A percentile compares a stretch with the other conserved stretches of the same genome.
phyloP scores from a whole-genome alignment of 2,113 vertebrate species.

The Acinonyx jubatus region DNA sequence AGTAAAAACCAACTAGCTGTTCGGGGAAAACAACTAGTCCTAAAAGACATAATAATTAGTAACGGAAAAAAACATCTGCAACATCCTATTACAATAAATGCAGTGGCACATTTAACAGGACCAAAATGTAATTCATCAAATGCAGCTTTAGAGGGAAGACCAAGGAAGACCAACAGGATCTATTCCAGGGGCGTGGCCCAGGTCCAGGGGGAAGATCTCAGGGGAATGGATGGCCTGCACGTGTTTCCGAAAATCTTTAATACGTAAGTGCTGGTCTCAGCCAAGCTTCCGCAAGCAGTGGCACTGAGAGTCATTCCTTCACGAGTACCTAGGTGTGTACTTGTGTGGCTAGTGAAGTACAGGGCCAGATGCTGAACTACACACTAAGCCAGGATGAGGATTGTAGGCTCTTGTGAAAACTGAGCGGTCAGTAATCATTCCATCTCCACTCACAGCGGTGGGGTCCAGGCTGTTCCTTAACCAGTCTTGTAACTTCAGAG shows the following conservation, averaged over 20 bases:
- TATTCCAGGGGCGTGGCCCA: background rate
- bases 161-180: background rate
- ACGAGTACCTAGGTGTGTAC: background rate
- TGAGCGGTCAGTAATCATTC: background rate
- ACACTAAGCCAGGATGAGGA: background rate
- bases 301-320: background rate
- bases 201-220: background rate
- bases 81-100: background rate
- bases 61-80: background rate
- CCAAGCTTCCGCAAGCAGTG: background rate
- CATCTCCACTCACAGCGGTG: background rate
- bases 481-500: background rate
- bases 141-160: background rate
- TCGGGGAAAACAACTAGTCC: background rate
- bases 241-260: background rate
- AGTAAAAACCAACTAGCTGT: background rate
- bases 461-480: background rate
- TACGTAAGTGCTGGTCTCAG: background rate
- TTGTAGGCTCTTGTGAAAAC: background rate
- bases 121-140: background rate
- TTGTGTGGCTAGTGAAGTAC: background rate
- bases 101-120: background rate
- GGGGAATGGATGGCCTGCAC: background rate
- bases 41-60: background rate
- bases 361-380: background rate